These are phyloP conservation scores for Desoria tigrina DNA, from an alignment of 2,888 invertebrate species.

Conservation along the genomic window DNA sequence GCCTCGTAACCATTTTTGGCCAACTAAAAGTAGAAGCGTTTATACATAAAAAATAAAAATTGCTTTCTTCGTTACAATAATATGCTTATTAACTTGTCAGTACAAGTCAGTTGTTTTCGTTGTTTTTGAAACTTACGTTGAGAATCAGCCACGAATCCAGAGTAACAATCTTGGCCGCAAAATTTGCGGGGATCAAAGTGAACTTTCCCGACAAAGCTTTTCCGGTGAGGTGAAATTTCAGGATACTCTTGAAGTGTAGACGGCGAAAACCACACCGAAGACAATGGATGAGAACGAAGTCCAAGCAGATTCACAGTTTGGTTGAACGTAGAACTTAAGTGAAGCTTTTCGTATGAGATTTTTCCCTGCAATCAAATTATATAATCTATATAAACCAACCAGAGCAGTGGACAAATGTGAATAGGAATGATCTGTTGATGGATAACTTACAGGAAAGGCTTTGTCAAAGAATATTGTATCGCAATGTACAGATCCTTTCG, in stretches of 20 bases:
- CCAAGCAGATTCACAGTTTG: slow-evolving; percentile 69
- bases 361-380: slow-evolving; percentile 64
- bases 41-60: background rate
- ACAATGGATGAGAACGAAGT: slow-evolving; percentile 60
- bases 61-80: background rate
- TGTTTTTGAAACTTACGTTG: slow-evolving; percentile 64
- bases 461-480: slow-evolving; percentile 71
- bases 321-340: slow-evolving; percentile 77
- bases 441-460: slow-evolving; percentile 74
- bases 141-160: slow-evolving; percentile 69
- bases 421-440: slow-evolving; percentile 6
- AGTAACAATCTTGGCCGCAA: slow-evolving; percentile 75
- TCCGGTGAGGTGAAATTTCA: slow-evolving; percentile 53
- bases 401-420: slow-evolving; percentile 10
- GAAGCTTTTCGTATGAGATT: slow-evolving; percentile 72
- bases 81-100: too few species aligned
- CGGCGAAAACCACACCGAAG: slow-evolving; percentile 55
- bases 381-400: background rate
- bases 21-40: slow-evolving; percentile 39
- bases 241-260: slow-evolving; percentile 45
- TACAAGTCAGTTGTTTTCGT: too few species aligned
- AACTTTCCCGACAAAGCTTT: slow-evolving; percentile 62
- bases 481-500: slow-evolving; percentile 71
- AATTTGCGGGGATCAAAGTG: slow-evolving; percentile 71
- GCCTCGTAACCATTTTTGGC: slow-evolving; percentile 47